Evolutionary conservation across 2,797 vertebrate species (phyloP).

Genomic region (Ctenopoma multispine): DNA sequence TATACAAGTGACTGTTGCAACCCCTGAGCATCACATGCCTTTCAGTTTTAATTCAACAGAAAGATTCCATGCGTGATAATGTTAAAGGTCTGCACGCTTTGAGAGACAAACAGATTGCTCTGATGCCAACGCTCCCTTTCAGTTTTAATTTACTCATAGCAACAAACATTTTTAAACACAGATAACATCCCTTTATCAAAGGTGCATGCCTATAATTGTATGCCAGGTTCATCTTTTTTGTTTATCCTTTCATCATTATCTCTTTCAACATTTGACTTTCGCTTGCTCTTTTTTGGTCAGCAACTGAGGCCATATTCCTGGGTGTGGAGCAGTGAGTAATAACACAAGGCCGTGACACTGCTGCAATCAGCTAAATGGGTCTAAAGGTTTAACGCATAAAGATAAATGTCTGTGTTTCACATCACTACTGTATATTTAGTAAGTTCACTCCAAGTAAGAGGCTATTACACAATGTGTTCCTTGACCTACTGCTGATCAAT

Average conservation of each 20-base stretch:
- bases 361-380: conserved; percentile 36
- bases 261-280: conserved; percentile 38
- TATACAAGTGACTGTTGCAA: not conserved
- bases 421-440: not conserved
- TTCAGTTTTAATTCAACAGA: conserved; percentile 39
- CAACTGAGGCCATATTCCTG: conserved; percentile 6
- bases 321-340: conserved; percentile 44
- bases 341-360: conserved; percentile 1
- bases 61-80: not conserved
- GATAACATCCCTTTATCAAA: not conserved
- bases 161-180: not conserved
- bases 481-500: no score
- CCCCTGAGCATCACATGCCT: not conserved
- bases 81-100: not conserved
- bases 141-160: not conserved
- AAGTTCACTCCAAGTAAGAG: not conserved
- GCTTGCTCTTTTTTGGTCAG: conserved; percentile 3
- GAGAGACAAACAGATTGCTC: not conserved
- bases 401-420: conserved; percentile 19
- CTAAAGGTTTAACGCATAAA: conserved; percentile 60
- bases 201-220: fast-evolving
- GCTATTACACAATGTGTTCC: not conserved
- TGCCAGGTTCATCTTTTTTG: not conserved
- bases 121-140: not conserved
- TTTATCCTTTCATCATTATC: not conserved